Evolutionary conservation across 2,888 invertebrate genomes (phyloP).

Genomic region (Nemotelus nigrinus): DNA sequence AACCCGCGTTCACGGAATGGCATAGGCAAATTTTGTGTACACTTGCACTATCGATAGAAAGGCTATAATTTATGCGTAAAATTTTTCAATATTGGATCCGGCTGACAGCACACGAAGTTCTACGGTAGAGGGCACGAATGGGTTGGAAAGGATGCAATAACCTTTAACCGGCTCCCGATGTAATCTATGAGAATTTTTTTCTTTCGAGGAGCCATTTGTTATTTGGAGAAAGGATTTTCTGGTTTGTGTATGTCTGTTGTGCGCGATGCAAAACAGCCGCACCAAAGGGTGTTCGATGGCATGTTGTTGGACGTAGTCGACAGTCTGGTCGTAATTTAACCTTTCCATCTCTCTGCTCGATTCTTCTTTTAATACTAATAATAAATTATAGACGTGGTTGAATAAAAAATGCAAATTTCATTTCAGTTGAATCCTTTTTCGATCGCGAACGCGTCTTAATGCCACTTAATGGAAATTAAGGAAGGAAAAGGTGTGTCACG

Average conservation of each 20-base stretch:
- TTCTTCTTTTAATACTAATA: constrained; percentile 2
- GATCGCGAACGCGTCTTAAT: constrained; percentile 30
- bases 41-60: constrained; percentile 51
- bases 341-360: constrained; percentile 24
- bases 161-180: constrained; percentile 38
- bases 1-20: constrained; percentile 7
- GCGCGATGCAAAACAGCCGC: background rate
- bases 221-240: constrained; percentile 41
- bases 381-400: constrained; percentile 49
- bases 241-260: background rate
- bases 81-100: constrained; percentile 49
- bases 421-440: constrained; percentile 45
- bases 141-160: constrained; percentile 44
- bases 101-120: constrained; percentile 20
- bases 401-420: constrained; percentile 48
- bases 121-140: constrained; percentile 5
- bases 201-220: constrained; percentile 27
- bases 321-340: constrained; percentile 41
- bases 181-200: constrained; percentile 51
- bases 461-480: constrained; percentile 41
- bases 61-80: constrained; percentile 53
- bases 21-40: constrained; percentile 47
- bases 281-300: constrained; percentile 32
- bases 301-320: constrained; percentile 12
- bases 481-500: constrained; percentile 41